phyloP scores from a whole-genome alignment of 2,888 invertebrate species.

The Lasioglossum vierecki region DNA sequence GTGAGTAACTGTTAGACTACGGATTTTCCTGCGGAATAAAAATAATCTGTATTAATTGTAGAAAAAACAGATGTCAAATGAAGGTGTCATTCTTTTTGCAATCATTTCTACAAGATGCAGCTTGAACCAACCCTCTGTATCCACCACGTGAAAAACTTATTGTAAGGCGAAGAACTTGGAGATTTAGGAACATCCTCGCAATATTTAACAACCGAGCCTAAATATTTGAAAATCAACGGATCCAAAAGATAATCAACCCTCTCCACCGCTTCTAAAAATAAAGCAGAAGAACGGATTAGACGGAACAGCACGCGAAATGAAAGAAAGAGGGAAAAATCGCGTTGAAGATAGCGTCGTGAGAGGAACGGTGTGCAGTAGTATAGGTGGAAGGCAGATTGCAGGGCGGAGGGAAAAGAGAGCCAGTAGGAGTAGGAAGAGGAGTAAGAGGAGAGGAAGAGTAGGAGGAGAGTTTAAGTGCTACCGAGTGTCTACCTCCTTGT shows the following conservation, averaged over 20 bases:
- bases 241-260: neutral
- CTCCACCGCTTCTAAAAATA: neutral
- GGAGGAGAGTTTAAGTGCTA: conserved; percentile 81
- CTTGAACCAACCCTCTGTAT: neutral
- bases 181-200: neutral
- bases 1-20: neutral
- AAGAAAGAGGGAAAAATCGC: neutral
- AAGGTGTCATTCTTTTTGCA: neutral
- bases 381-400: conserved; percentile 56
- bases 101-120: neutral
- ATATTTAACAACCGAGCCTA: neutral
- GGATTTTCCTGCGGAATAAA: neutral
- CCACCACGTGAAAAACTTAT: neutral
- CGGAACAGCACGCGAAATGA: neutral
- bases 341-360: conserved; percentile 29
- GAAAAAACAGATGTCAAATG: neutral
- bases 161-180: neutral
- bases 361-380: conserved; percentile 56
- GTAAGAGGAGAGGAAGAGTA: conserved; percentile 52
- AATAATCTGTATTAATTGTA: neutral
- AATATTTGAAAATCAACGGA: neutral
- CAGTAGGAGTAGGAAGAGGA: neutral
- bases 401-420: conserved; percentile 62
- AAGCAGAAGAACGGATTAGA: neutral
- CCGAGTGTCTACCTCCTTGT: conserved; percentile 82